Evolutionary conservation across 2,797 vertebrate species (phyloP), one percentile per base, ranked within the genome.

Genomic region (Diglossa cyanea): DNA sequence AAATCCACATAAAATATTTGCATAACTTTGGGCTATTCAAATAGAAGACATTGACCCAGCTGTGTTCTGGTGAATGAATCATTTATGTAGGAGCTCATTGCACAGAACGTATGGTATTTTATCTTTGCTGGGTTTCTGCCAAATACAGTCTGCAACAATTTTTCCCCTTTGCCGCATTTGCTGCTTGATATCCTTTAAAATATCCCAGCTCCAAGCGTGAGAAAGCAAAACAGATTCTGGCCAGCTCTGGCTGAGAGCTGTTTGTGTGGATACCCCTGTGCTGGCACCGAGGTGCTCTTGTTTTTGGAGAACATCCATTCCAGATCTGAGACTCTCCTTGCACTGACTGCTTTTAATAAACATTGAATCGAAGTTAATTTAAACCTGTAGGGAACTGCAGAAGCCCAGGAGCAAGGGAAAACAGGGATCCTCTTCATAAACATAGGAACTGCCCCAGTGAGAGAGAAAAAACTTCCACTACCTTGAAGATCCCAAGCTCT

Each of bases 41-140:
- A 73, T 53, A 92, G 86, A 89, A 90, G 73, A 68, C 88, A 77
- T 75, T 96, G 89, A 91, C 90, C 93, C 95, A 84, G 94, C 90
- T 96, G 74, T 66, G 72, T 91, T 94, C 90, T 65, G 80, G 57
- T 77, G 92, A 97, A 96, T 96, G 89, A 95, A 80, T 88, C 90
- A 92, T 92, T 94, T 94, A 86, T 87, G 90, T 23, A 93, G 80
- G 92, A 87, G 81, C 91, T 89, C 86, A 91, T 54, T 93, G 90
- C 96, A 96, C 95, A 95, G 92, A 95, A 95, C 76, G 90, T 95
- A 96, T 95, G 90, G 93, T 92, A 93, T 95, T 97, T 97, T 96
- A 96, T 95, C 95, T 97, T 86, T 62, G 76, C 78, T 83, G 94
- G 89, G 73, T 78, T 88, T 78, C 90, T 95, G 95, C 95, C 96